phyloP scores from a whole-genome alignment of 2,113 vertebrate species.

The Chloropsis hardwickii region DNA sequence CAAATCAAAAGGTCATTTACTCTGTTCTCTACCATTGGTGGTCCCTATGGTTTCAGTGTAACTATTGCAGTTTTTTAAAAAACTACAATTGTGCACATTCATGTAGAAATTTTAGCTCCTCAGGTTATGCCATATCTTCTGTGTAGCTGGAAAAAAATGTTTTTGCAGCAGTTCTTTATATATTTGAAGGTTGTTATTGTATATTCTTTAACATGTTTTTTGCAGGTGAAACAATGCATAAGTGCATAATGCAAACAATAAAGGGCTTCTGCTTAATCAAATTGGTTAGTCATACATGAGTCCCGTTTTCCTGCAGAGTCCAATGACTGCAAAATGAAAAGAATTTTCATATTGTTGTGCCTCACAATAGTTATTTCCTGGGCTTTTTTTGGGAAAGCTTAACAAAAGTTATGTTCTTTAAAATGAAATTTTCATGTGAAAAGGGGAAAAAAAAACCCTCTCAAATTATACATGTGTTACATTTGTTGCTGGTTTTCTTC shows the following conservation, averaged over 20 bases:
- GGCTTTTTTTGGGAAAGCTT: accelerated
- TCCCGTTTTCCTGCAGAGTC: background rate
- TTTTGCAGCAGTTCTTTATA: background rate
- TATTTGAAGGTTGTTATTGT: background rate
- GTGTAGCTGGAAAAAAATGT: background rate
- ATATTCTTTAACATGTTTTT: background rate
- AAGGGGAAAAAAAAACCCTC: background rate
- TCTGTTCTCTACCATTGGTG: background rate
- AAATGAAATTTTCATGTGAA: background rate
- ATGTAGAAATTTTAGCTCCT: background rate
- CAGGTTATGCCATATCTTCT: background rate
- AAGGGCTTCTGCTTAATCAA: background rate
- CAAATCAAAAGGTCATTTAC: background rate
- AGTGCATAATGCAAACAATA: background rate
- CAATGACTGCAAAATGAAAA: background rate
- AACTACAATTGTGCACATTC: background rate
- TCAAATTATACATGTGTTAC: background rate
- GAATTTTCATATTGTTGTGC: background rate
- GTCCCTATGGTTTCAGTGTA: background rate
- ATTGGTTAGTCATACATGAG: background rate
- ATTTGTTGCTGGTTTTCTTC: too few species aligned
- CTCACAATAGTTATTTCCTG: background rate
- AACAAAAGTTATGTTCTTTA: background rate
- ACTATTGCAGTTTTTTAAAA: background rate
- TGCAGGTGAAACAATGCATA: background rate